Evolutionary conservation across 2,113 vertebrate genomes (phyloP).

Genomic region (Capra hircus): DNA sequence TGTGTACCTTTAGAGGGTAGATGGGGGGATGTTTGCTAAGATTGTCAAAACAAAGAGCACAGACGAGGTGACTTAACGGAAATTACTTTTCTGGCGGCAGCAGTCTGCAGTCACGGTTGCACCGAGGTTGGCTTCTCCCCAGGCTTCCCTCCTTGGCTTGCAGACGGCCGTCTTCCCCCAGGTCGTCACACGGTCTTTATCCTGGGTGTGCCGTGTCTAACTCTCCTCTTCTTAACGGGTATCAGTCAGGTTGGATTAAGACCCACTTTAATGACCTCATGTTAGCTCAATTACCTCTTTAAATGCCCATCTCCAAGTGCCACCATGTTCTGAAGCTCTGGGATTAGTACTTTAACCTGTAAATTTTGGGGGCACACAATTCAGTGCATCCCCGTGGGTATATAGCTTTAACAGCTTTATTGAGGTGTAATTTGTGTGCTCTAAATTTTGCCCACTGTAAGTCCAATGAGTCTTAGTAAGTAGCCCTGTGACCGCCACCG

Average conservation of each 20-base stretch:
- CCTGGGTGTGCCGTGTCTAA: not conserved
- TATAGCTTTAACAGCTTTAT: not conserved
- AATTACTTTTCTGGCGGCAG: not conserved
- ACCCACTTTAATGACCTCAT: not conserved
- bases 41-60: not conserved
- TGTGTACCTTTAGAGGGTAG: not conserved
- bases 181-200: not conserved
- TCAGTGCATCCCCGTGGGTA: not conserved
- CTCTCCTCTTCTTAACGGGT: not conserved
- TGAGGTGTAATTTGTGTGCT: not conserved
- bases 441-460: not conserved
- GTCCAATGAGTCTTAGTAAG: not conserved
- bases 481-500: not conserved
- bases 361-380: not conserved
- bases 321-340: not conserved
- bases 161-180: rapidly evolving
- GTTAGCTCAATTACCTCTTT: not conserved
- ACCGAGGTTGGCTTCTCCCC: not conserved
- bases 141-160: not conserved
- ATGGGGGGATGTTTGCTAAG: not conserved
- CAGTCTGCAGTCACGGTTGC: not conserved
- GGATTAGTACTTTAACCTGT: not conserved
- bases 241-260: not conserved
- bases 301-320: not conserved
- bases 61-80: not conserved